phyloP scores from a whole-genome alignment of 2,113 vertebrate genomes.

The Dromas ardeola region DNA sequence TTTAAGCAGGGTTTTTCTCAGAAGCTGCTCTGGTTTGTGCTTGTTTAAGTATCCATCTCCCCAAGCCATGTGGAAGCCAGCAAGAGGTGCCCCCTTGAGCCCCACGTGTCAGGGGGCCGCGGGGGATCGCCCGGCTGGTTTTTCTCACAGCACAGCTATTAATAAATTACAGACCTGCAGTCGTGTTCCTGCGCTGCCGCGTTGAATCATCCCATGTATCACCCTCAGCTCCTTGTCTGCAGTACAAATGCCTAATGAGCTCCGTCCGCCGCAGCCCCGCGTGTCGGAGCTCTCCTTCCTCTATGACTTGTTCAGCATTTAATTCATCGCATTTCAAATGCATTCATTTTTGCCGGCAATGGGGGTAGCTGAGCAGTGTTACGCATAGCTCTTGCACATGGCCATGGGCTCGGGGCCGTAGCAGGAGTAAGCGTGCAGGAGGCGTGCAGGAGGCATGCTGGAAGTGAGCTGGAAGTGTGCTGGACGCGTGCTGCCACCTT shows the following conservation, averaged over 20 bases:
- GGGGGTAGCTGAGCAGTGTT: rapidly evolving
- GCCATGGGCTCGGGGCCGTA: rapidly evolving
- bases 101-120: rapidly evolving
- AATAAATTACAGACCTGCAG: not conserved
- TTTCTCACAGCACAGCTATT: not conserved
- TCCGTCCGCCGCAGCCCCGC: not conserved
- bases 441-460: not conserved
- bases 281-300: no score
- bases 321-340: not conserved
- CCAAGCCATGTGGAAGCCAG: rapidly evolving
- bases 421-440: not conserved
- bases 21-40: not conserved
- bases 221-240: not conserved
- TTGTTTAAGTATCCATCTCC: not conserved
- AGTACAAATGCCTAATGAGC: not conserved
- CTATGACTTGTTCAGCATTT: no score
- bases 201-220: not conserved
- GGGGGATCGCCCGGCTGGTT: rapidly evolving
- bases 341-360: rapidly evolving
- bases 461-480: no score
- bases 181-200: not conserved
- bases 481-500: not conserved
- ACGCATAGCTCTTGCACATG: rapidly evolving
- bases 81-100: not conserved
- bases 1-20: not conserved